Evolutionary conservation across 2,113 vertebrate genomes (phyloP).

Genomic region (Cynoglossus semilaevis): DNA sequence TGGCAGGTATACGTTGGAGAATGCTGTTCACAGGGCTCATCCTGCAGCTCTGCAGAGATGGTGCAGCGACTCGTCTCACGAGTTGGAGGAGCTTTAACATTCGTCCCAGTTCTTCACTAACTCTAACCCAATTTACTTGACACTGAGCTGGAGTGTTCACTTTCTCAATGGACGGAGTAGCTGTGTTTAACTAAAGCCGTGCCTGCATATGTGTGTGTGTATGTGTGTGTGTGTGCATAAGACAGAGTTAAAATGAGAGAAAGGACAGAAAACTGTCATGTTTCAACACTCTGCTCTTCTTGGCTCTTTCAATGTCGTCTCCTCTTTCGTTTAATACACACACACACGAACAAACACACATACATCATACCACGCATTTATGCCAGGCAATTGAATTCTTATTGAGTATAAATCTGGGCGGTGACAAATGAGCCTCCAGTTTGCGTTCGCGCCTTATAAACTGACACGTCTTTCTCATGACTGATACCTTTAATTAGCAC

Average conservation of each 20-base stretch:
- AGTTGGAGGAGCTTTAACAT: constrained; percentile 10
- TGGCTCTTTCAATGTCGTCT: constrained; percentile 11
- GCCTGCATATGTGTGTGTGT: neutral
- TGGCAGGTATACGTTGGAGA: no score
- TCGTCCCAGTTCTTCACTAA: constrained; percentile 1
- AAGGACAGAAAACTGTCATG: constrained; percentile 8
- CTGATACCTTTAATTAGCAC: constrained; percentile 72
- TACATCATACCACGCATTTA: constrained; percentile 67
- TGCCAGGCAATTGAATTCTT: constrained; percentile 73
- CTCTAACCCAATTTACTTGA: constrained; percentile 7
- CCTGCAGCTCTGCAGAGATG: neutral
- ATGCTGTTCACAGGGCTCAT: neutral
- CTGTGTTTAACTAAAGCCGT: constrained; percentile 6
- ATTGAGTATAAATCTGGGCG: constrained; percentile 68
- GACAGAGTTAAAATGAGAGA: neutral
- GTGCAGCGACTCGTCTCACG: neutral
- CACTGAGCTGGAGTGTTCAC: neutral
- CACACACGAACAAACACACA: constrained; percentile 11
- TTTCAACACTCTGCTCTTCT: constrained; percentile 24
- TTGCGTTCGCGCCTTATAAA: constrained; percentile 47
- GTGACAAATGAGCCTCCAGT: constrained; percentile 64
- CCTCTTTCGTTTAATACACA: constrained; percentile 2
- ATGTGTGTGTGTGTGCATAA: neutral
- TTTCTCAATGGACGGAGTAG: constrained; percentile 1
- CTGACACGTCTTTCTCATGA: constrained; percentile 64